Conservation (phyloP, 2,113 vertebrate genomes). For the Pholis gunnellus region DNA sequence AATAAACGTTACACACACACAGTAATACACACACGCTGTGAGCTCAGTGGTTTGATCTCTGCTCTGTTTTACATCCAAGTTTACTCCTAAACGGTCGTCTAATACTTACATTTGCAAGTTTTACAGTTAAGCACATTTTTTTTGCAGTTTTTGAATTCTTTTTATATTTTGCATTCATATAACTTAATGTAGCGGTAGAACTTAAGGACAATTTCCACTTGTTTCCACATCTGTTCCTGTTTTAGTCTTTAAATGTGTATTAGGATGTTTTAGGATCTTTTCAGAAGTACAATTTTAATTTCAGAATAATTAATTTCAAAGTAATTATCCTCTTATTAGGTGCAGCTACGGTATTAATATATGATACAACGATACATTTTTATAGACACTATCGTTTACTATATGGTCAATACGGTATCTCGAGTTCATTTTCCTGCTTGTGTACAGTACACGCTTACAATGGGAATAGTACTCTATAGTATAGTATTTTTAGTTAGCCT, state of each 20-base stretch:
- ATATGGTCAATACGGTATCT: not conserved
- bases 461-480: not conserved
- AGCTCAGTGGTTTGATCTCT: not conserved
- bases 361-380: not conserved
- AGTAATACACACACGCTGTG: not conserved
- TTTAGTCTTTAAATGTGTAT: too few relatives aligned
- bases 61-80: not conserved
- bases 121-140: not conserved
- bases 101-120: not conserved
- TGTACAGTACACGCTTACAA: not conserved
- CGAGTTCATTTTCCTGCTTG: not conserved
- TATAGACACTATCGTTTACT: not conserved
- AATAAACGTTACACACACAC: not conserved
- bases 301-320: not conserved
- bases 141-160: too few relatives aligned
- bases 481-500: not conserved
- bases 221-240: too few relatives aligned
- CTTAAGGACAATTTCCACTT: too few relatives aligned
- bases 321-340: not conserved
- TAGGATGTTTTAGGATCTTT: not conserved
- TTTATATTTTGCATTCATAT: not conserved
- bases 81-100: not conserved
- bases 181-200: too few relatives aligned
- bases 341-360: not conserved
- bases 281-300: not conserved